phyloP scores from a whole-genome alignment of 2,888 invertebrate genomes.

The Agelastica alni region DNA sequence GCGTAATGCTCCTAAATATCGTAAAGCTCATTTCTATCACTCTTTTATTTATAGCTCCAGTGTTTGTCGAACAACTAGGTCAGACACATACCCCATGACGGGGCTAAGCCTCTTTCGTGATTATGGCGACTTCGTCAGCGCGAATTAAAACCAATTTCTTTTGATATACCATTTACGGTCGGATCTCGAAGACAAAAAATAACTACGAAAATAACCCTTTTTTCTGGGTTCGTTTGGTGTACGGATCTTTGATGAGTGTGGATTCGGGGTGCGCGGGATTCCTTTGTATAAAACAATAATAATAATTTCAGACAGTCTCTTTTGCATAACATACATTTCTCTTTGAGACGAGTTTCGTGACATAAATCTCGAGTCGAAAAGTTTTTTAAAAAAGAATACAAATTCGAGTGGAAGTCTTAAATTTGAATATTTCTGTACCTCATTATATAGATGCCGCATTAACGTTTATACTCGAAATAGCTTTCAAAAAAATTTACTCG shows the following conservation, averaged over 20 bases:
- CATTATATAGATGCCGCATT: too few relatives aligned
- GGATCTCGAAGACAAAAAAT: slow-evolving; percentile 16
- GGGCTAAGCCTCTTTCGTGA: not conserved
- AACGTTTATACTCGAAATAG: too few relatives aligned
- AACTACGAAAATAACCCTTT: not conserved
- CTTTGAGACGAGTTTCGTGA: too few relatives aligned
- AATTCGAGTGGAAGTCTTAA: too few relatives aligned
- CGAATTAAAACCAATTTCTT: slow-evolving; percentile 21
- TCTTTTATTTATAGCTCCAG: not conserved
- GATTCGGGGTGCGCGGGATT: too few relatives aligned
- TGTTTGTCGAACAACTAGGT: not conserved
- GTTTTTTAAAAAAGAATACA: too few relatives aligned
- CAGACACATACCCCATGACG: slow-evolving; percentile 4
- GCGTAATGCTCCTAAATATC: not conserved
- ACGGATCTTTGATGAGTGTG: slow-evolving; percentile 16
- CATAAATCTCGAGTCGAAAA: too few relatives aligned
- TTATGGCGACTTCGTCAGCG: not conserved
- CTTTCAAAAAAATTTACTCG: too few relatives aligned
- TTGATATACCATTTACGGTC: slow-evolving; percentile 17
- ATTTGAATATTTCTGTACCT: too few relatives aligned
- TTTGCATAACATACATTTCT: too few relatives aligned
- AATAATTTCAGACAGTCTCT: too few relatives aligned
- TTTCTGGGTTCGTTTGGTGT: slow-evolving; percentile 10
- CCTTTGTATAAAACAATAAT: too few relatives aligned
- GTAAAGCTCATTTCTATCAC: not conserved